A percentile compares a stretch with the other conserved stretches of the same genome.
phyloP scores from a whole-genome alignment of 2,888 invertebrate genomes.

The Encarsia formosa region DNA sequence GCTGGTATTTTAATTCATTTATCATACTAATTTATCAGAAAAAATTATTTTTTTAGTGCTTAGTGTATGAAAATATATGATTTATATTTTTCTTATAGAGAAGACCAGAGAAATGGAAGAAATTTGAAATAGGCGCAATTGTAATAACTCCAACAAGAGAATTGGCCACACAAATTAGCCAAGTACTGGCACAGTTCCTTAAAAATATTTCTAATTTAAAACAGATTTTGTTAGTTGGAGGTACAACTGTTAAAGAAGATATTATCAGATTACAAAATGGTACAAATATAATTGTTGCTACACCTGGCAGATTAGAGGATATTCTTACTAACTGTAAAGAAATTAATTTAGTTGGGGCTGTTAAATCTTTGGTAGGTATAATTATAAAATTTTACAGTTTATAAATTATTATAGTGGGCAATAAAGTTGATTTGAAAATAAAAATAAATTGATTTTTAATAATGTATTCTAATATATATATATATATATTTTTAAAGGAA shows the following conservation, averaged over 20 bases:
- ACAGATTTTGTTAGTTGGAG: constrained; percentile 73
- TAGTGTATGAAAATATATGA: constrained; percentile 3
- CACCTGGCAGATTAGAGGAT: constrained; percentile 91
- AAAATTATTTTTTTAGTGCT: constrained; percentile 1
- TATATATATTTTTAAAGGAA: constrained; percentile 58
- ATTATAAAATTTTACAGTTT: too few species aligned
- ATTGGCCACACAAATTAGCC: constrained; percentile 83
- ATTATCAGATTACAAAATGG: constrained; percentile 65
- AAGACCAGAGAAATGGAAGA: constrained; percentile 61
- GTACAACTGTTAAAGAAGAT: constrained; percentile 75
- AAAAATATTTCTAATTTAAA: constrained; percentile 52
- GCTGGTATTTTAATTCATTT: constrained; percentile 41
- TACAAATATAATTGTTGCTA: constrained; percentile 85
- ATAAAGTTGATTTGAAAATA: too few species aligned
- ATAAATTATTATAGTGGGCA: too few species aligned
- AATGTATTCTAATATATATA: constrained; percentile 1
- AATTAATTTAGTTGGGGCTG: constrained; percentile 63
- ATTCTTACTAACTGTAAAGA: constrained; percentile 69
- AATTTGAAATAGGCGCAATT: constrained; percentile 78
- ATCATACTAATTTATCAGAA: background rate
- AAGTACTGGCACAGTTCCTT: constrained; percentile 58
- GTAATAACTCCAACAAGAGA: constrained; percentile 96
- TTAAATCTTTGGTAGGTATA: constrained; percentile 71
- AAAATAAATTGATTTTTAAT: background rate
- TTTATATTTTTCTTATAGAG: constrained; percentile 43